Evolutionary conservation across 2,888 invertebrate species (phyloP), one percentile per base, ranked within the genome.

Genomic region (Sarcophaga rosellei): DNA sequence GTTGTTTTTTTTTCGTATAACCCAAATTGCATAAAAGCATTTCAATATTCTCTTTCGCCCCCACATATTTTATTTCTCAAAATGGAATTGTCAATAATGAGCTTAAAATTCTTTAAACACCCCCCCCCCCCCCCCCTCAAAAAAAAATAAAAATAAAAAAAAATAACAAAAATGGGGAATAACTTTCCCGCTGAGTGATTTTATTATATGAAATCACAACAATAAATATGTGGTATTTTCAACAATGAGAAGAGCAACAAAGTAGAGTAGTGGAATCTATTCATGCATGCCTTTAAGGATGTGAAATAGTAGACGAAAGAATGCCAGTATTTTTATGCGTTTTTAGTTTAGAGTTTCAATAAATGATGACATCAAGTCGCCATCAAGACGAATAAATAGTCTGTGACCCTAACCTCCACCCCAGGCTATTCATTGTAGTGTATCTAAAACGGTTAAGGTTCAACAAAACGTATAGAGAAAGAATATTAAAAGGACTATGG

Each of bases 351-450:
- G 45, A 78, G 59, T 53, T 78, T 79, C 72, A 61, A 44, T 68
- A 77, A 76, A 86, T 81, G 86, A 81, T 84, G 78, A 84, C 81
- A 86, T 81, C 80, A 69, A 35, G 86, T 62, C 86, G 86, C 86
- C 86, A 81, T 70, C 78, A 25, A 66, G 83, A 45, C 83, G 83
- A 15, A 75, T 45, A 84, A 81, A 74, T 75, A 75, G 70, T 81
- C 45, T 57, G 47, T 53, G 53, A 53, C 53, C 53, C 53, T 15
- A 15, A 12, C 17, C 53, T 17, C 53, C 3, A 15, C 15, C 12
- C 17, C 17, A 53, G 17, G 53, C 53, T 53, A 53, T 53, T 17
- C 10, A 35, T 53, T 53, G 17, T 53, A 53, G 17, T 35, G 53
- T 53, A 0, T 53, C 15, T 15, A 4, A 53, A 12, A 17, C 17